Conservation (phyloP, 2,113 vertebrate species). For the Corvus moneduloides region DNA sequence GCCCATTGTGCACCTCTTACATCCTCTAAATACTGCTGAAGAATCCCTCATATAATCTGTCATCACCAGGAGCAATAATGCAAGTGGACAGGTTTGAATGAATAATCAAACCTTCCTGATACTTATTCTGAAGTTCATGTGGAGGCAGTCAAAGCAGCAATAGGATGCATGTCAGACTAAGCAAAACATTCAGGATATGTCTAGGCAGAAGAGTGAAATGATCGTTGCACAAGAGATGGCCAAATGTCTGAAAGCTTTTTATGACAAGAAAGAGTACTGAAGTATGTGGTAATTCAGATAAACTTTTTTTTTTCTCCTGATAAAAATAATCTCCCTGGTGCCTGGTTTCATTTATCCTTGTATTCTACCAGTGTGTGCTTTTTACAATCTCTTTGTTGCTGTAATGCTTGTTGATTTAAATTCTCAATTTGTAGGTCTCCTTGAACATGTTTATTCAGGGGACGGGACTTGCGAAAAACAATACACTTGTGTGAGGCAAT, state of each 20-base stretch:
- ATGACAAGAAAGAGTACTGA: background rate
- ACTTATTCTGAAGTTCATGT: background rate
- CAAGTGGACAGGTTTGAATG: background rate
- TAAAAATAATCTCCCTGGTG: background rate
- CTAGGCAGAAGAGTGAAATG: background rate
- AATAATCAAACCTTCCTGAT: background rate
- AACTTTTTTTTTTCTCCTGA: background rate
- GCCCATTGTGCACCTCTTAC: background rate
- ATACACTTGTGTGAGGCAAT: constrained; percentile 43
- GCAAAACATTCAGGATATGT: background rate
- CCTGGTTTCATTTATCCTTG: background rate
- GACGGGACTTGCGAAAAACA: constrained; percentile 20
- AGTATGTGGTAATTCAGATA: background rate
- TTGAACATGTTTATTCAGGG: constrained; percentile 22
- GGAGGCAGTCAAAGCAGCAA: background rate
- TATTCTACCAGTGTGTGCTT: background rate
- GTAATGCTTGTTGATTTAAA: background rate
- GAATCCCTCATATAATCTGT: background rate
- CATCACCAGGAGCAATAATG: background rate
- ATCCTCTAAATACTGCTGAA: background rate
- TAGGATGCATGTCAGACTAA: background rate
- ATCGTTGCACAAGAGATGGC: background rate
- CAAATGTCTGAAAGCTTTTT: background rate
- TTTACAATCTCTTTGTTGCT: background rate
- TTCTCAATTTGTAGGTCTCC: constrained; percentile 23